Conservation (phyloP, 2,113 vertebrate genomes). For the Myanophis thanlyinensis region DNA sequence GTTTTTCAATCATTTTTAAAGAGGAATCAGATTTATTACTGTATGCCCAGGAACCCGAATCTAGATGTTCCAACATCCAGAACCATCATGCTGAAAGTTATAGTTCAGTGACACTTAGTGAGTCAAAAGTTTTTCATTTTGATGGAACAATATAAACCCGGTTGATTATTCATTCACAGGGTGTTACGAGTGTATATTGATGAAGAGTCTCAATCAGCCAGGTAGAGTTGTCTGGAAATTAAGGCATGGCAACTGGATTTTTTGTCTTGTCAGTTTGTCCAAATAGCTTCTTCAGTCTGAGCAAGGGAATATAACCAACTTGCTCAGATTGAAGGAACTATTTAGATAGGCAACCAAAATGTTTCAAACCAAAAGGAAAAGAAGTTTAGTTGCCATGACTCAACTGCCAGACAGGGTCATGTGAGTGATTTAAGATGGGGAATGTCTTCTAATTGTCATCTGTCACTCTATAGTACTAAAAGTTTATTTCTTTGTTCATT, state of each 20-base stretch:
- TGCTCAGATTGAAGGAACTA: background rate
- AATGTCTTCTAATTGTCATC: background rate
- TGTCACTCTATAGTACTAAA: background rate
- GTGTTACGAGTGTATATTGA: background rate
- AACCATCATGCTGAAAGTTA: background rate
- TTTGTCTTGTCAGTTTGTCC: background rate
- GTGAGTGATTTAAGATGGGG: background rate
- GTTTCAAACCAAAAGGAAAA: background rate
- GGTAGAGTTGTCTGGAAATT: background rate
- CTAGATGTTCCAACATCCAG: no score
- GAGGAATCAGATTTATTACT: no score
- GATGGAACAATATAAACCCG: background rate
- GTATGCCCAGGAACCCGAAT: no score
- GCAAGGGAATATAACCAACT: background rate
- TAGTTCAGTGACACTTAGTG: background rate
- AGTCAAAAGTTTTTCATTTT: background rate
- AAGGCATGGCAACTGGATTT: background rate
- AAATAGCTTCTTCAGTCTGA: background rate
- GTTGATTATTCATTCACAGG: background rate
- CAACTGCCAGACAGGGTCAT: background rate
- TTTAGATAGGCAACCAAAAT: background rate
- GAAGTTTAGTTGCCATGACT: background rate
- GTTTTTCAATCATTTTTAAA: no score
- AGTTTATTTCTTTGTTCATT: background rate
- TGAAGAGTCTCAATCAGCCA: background rate